Conservation (phyloP, 2,797 vertebrate species). For the Lagocephalus sceleratus region DNA sequence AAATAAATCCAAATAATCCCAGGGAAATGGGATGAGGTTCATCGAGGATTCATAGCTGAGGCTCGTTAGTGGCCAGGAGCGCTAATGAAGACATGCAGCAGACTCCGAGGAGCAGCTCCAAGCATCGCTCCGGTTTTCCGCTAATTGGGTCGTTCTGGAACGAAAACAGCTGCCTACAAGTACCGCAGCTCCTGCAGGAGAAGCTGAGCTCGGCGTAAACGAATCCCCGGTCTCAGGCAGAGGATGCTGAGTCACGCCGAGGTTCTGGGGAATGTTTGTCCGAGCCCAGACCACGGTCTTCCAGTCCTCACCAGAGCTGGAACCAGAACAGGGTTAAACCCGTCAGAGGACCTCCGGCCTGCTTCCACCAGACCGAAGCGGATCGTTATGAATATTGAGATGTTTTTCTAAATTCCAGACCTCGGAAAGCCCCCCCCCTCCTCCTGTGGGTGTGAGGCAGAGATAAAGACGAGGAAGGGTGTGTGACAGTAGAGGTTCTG, state of each 20-base stretch:
- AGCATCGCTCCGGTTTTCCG: slow-evolving; percentile 24
- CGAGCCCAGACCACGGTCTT: too few species aligned
- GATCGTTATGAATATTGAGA: too few species aligned
- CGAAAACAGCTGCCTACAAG: slow-evolving; percentile 8
- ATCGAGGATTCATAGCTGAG: slow-evolving; percentile 31
- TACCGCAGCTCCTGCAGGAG: neutral
- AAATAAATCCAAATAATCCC: slow-evolving; percentile 34
- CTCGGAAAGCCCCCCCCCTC: too few species aligned
- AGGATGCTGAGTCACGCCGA: too few species aligned
- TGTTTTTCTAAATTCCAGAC: too few species aligned
- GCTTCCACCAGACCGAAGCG: too few species aligned
- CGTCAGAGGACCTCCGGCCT: neutral
- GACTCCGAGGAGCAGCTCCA: slow-evolving; percentile 21
- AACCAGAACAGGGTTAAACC: slow-evolving; percentile 11
- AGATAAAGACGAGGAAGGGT: too few species aligned
- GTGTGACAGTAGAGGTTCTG: neutral
- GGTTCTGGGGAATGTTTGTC: too few species aligned
- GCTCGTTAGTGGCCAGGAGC: slow-evolving; percentile 24
- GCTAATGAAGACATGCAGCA: slow-evolving; percentile 40
- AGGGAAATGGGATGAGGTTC: slow-evolving; percentile 25
- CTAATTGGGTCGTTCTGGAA: slow-evolving; percentile 48
- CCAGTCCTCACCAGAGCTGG: slow-evolving; percentile 1
- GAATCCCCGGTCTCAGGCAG: too few species aligned
- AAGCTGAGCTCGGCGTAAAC: neutral
- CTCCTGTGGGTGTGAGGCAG: too few species aligned